phyloP scores from a whole-genome alignment of 2,888 invertebrate species.

The Alsophila aescularia region DNA sequence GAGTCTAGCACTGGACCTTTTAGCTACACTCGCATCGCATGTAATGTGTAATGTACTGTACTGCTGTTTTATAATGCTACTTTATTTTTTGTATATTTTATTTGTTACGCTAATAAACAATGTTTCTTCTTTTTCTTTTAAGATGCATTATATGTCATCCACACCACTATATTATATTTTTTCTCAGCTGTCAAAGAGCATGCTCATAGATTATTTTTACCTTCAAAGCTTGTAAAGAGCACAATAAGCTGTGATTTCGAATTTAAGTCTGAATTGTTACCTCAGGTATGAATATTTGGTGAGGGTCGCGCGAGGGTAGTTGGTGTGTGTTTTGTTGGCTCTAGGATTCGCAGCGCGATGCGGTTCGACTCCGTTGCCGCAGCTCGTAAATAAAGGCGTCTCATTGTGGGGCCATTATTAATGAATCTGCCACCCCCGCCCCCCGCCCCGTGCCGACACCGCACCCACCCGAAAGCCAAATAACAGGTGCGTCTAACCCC shows the following conservation, averaged over 20 bases:
- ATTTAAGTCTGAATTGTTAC: background rate
- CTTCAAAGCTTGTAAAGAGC: background rate
- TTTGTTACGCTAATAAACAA: too few species aligned
- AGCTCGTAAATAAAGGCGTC: constrained; percentile 82
- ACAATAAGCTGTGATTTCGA: background rate
- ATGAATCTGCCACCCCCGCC: constrained; percentile 75
- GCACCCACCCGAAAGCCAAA: constrained; percentile 76
- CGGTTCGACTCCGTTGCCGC: constrained; percentile 71
- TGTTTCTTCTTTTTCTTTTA: too few species aligned
- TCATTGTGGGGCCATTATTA: constrained; percentile 83
- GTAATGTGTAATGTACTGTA: too few species aligned
- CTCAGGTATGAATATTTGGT: constrained; percentile 19
- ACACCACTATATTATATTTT: background rate
- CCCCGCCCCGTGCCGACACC: constrained; percentile 55
- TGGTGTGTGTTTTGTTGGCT: constrained; percentile 35
- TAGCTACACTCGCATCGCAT: too few species aligned
- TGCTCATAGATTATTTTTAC: background rate
- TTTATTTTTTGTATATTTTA: too few species aligned
- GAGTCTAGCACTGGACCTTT: too few species aligned
- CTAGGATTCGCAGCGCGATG: constrained; percentile 56
- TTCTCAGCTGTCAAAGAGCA: background rate
- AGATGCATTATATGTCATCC: background rate
- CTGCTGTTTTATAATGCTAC: too few species aligned
- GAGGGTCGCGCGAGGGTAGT: constrained; percentile 31
- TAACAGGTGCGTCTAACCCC: constrained; percentile 85